phyloP scores from a whole-genome alignment of 1,140 invertebrate genomes.

The Bombus ignitus region DNA sequence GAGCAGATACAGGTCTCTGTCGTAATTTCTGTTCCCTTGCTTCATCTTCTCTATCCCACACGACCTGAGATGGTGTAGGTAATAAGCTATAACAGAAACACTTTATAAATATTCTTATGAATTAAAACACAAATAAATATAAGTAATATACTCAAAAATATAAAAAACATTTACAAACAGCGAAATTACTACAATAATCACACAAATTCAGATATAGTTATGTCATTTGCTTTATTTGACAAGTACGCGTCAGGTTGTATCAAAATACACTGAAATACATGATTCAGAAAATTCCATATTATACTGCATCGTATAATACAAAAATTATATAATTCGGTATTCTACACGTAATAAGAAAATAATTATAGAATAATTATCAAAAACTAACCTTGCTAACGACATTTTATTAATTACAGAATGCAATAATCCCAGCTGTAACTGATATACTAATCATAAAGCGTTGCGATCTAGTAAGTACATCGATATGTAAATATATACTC shows the following conservation, averaged over 20 bases:
- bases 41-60: slow-evolving; percentile 95
- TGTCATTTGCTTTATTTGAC: background rate
- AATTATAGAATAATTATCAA: background rate
- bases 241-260: background rate
- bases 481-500: no score
- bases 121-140: background rate
- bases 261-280: background rate
- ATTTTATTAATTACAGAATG: slow-evolving; percentile 9
- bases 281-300: background rate
- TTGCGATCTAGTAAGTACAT: no score
- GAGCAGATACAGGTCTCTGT: slow-evolving; percentile 85
- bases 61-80: slow-evolving; percentile 91
- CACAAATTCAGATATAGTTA: background rate
- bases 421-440: background rate
- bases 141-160: background rate
- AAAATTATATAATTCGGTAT: background rate
- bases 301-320: no score
- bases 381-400: slow-evolving; percentile 39
- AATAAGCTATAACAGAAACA: slow-evolving; percentile 85
- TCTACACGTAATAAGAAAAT: background rate
- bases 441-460: no score
- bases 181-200: background rate
- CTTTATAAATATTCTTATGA: background rate
- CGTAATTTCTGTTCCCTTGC: slow-evolving; percentile 85
- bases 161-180: background rate